Conservation (phyloP, 2,113 vertebrate species). For the Antechinus stuartii region DNA sequence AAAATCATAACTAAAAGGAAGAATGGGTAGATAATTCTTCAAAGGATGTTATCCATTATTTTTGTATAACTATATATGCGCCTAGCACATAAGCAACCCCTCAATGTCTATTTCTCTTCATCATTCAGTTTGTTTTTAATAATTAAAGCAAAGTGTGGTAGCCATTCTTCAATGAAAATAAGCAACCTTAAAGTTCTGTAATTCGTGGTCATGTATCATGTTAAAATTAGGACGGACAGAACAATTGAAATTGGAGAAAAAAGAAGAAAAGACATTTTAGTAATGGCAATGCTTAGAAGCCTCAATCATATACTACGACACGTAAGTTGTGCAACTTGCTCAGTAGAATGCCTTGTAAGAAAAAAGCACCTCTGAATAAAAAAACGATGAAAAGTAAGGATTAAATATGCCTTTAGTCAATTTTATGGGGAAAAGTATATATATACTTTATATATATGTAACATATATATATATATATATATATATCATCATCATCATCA, state of each 20-base stretch:
- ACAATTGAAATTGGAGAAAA: background rate
- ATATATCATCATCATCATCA: background rate
- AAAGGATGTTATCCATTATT: background rate
- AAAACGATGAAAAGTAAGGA: background rate
- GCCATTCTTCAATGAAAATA: background rate
- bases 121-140: background rate
- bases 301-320: background rate
- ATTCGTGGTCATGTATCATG: background rate
- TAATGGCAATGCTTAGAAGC: background rate
- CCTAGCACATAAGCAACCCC: background rate
- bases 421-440: background rate
- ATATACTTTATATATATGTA: too few relatives aligned
- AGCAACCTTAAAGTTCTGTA: background rate
- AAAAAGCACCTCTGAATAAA: background rate
- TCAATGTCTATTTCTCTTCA: background rate
- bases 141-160: background rate
- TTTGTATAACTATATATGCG: background rate
- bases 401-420: background rate
- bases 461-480: background rate
- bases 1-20: background rate
- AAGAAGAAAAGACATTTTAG: background rate
- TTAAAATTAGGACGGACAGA: background rate
- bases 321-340: background rate
- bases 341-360: background rate
- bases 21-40: background rate